A percentile compares a stretch with the other conserved stretches of the same genome.
These are phyloP conservation scores for Acanthis flammea DNA, from an alignment of 2,797 vertebrate genomes.

Conservation along the genomic window DNA sequence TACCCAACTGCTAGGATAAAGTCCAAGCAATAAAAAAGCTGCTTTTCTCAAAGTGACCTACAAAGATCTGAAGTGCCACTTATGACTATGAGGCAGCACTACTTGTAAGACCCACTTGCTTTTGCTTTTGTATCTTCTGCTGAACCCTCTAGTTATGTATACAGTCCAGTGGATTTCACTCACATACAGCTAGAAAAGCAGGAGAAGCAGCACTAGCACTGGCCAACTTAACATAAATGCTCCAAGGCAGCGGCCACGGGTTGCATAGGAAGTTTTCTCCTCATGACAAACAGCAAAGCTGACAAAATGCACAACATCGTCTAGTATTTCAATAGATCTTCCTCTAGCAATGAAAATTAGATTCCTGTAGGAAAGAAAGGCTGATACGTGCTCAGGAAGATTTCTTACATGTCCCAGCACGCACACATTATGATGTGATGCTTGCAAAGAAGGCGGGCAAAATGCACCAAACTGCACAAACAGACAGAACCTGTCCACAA, in stretches of 20 bases:
- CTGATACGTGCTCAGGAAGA: neutral
- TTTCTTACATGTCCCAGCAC: neutral
- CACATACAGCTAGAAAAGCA: neutral
- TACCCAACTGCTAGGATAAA: neutral
- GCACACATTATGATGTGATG: neutral
- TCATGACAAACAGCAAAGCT: neutral
- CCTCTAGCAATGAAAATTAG: neutral
- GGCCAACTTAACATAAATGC: neutral
- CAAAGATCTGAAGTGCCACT: accelerated
- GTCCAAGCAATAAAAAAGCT: neutral
- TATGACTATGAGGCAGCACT: accelerated
- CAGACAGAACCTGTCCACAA: conserved; percentile 29
- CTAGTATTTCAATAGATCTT: neutral
- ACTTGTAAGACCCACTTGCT: neutral
- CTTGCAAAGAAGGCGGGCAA: neutral
- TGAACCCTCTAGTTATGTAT: neutral
- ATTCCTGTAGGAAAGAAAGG: neutral
- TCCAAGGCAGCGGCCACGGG: neutral
- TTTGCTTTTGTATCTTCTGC: neutral
- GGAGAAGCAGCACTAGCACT: neutral
- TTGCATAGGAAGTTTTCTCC: neutral
- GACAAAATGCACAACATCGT: neutral
- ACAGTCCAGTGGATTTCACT: neutral
- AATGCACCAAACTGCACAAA: neutral
- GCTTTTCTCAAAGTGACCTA: neutral